phyloP scores from a whole-genome alignment of 2,888 invertebrate genomes.

The Dasypolia templi region DNA sequence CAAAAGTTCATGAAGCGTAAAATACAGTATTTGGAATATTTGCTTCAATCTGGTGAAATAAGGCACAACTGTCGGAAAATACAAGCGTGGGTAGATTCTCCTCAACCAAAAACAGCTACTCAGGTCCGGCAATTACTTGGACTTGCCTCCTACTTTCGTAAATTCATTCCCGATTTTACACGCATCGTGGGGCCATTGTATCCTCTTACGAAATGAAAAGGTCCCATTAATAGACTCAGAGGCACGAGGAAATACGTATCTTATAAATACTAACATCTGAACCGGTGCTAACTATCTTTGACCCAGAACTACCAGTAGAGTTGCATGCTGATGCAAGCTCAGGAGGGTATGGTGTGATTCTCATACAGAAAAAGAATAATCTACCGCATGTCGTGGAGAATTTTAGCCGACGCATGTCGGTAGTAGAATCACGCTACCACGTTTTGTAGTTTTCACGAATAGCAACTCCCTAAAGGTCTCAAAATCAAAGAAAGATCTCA shows the following conservation, averaged over 20 bases:
- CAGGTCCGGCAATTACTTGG: conserved; percentile 64
- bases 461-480: conserved; percentile 31
- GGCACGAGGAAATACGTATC: not conserved
- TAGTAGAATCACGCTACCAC: conserved; percentile 18
- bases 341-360: conserved; percentile 26
- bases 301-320: not conserved
- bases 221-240: not conserved
- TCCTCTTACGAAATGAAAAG: conserved; percentile 57
- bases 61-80: conserved; percentile 58
- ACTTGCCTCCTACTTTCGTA: conserved; percentile 54
- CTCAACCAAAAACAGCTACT: conserved; percentile 40
- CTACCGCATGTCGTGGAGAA: conserved; percentile 27
- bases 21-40: conserved; percentile 55
- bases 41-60: conserved; percentile 43
- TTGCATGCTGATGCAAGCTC: conserved; percentile 20
- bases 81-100: conserved; percentile 37
- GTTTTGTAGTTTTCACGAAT: conserved; percentile 21
- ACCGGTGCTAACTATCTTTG: not conserved
- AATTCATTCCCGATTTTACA: conserved; percentile 38
- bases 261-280: conserved; percentile 1
- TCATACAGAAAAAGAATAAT: conserved; percentile 14
- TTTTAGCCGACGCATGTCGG: not conserved
- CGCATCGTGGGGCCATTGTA: conserved; percentile 31
- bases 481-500: conserved; percentile 13
- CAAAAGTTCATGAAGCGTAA: conserved; percentile 40